Conservation (phyloP, 2,888 invertebrate species). For the Fragum fragum region DNA sequence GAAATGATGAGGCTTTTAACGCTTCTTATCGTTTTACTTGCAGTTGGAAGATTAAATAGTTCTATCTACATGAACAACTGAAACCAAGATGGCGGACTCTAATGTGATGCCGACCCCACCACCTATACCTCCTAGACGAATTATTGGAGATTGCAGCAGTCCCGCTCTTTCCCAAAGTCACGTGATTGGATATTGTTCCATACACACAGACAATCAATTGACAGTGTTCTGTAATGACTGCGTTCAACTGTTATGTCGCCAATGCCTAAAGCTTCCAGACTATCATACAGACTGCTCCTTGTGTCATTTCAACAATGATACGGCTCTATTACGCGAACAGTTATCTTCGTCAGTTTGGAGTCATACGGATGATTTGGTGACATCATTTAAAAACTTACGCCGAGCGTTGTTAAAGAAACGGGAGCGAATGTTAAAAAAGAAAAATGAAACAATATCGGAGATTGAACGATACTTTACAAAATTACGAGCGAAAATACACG, state of each 20-base stretch:
- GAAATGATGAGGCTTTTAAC: too few relatives aligned
- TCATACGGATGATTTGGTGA: conserved; percentile 38
- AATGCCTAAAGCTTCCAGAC: conserved; percentile 39
- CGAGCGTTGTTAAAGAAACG: conserved; percentile 37
- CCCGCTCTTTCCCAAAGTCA: background rate
- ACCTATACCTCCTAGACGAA: conserved; percentile 20
- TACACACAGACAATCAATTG: conserved; percentile 18
- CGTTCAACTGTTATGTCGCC: conserved; percentile 51
- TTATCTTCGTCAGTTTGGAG: conserved; percentile 28
- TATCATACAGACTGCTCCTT: conserved; percentile 46
- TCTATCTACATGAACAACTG: background rate
- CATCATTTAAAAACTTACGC: conserved; percentile 41
- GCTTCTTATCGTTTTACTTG: background rate
- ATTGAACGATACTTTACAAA: conserved; percentile 51
- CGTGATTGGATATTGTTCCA: conserved; percentile 18
- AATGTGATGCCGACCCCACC: background rate
- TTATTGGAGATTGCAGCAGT: conserved; percentile 9
- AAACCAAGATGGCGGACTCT: background rate
- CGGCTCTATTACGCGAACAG: conserved; percentile 9
- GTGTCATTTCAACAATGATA: conserved; percentile 25
- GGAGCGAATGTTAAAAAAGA: conserved; percentile 55
- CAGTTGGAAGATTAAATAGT: background rate
- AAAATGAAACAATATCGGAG: conserved; percentile 50
- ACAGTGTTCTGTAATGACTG: conserved; percentile 52
- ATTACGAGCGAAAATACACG: conserved; percentile 41